A percentile compares a stretch with the other conserved stretches of the same genome.
Evolutionary conservation across 2,888 invertebrate genomes (phyloP).

Genomic region (Agrilus biguttatus): DNA sequence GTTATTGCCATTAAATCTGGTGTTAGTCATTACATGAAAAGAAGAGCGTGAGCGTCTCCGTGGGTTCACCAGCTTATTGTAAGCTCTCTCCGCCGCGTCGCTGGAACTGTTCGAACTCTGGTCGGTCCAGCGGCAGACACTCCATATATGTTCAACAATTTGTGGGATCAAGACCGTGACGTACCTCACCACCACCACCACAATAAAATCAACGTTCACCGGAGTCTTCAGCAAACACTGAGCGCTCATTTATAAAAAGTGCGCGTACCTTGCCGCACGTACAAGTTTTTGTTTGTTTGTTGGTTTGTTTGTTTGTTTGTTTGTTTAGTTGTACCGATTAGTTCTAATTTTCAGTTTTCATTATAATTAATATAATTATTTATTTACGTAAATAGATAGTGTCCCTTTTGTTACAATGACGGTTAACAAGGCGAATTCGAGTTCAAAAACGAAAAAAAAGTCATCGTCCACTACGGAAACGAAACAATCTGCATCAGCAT

Average conservation of each 20-base stretch:
- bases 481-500: conserved; percentile 8
- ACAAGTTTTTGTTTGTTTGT: background rate
- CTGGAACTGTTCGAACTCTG: no score
- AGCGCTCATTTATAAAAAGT: conserved; percentile 3
- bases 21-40: no score
- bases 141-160: background rate
- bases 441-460: conserved; percentile 8
- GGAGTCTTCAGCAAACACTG: background rate
- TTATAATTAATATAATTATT: conserved; percentile 1
- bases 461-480: background rate
- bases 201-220: background rate
- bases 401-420: conserved; percentile 17
- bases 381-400: background rate
- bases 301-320: background rate
- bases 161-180: background rate
- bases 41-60: no score
- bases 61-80: no score
- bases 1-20: no score
- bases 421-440: conserved; percentile 20
- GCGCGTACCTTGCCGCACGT: conserved; percentile 3
- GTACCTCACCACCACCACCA: background rate
- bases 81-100: no score
- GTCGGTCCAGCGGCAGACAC: background rate
- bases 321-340: background rate
- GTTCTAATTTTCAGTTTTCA: background rate